A percentile compares a stretch with the other conserved stretches of the same genome.
Evolutionary conservation across 2,797 vertebrate species (phyloP).

Genomic region (Gymnothorax javanicus): DNA sequence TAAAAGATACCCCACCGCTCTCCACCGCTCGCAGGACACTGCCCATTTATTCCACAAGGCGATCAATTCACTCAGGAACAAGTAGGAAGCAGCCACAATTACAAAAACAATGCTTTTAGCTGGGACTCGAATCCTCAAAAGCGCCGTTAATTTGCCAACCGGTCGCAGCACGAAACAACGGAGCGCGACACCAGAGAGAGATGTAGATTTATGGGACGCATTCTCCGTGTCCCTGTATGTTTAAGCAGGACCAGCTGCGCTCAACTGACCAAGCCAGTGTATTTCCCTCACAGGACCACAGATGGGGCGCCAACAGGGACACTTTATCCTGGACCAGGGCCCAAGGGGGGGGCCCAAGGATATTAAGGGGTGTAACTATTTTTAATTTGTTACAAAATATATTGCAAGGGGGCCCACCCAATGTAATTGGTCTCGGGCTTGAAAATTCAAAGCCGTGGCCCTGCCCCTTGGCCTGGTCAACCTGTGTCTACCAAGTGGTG

Average conservation of each 20-base stretch:
- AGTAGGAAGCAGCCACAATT: conserved; percentile 58
- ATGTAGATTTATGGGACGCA: conserved; percentile 58
- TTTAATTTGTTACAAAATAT: too few relatives aligned
- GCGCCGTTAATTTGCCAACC: background rate
- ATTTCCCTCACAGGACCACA: too few relatives aligned
- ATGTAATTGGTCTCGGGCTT: too few relatives aligned
- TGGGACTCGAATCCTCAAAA: conserved; percentile 50
- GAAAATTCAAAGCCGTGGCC: background rate
- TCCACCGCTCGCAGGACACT: conserved; percentile 57
- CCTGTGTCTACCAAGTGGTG: background rate
- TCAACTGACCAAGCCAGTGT: background rate
- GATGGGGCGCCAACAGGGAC: too few relatives aligned
- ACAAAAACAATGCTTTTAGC: conserved; percentile 48
- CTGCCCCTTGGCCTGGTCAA: background rate
- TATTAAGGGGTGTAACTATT: too few relatives aligned
- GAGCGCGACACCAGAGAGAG: conserved; percentile 34
- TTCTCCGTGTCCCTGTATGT: conserved; percentile 68
- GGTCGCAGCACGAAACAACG: conserved; percentile 25
- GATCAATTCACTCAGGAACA: conserved; percentile 77
- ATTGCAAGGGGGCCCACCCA: too few relatives aligned
- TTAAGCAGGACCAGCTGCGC: conserved; percentile 68
- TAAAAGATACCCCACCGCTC: conserved; percentile 68
- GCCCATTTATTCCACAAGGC: conserved; percentile 68
- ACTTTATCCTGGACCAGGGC: too few relatives aligned
- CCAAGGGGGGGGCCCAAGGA: too few relatives aligned